Evolutionary conservation across 2,888 invertebrate species (phyloP).

Genomic region (Leucophenga maculata): DNA sequence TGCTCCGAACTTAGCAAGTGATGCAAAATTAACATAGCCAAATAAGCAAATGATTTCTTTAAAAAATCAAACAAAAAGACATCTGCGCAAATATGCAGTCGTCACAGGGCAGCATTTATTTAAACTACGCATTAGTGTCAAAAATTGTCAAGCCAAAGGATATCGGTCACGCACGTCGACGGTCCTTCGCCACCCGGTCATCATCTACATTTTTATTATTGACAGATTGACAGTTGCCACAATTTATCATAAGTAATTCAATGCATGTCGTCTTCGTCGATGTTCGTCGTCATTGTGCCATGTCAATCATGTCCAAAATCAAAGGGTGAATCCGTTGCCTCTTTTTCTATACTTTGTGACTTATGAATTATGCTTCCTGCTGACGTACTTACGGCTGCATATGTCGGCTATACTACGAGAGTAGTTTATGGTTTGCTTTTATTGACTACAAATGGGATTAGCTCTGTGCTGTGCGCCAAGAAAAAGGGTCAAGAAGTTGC

Average conservation of each 20-base stretch:
- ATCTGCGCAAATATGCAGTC: conserved; percentile 12
- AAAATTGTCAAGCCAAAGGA: conserved; percentile 11
- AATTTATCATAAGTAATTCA: conserved; percentile 69
- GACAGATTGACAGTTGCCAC: conserved; percentile 66
- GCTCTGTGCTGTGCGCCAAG: neutral
- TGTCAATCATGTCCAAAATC: conserved; percentile 22
- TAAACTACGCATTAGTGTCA: conserved; percentile 25
- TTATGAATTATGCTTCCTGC: conserved; percentile 62
- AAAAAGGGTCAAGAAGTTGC: conserved; percentile 15
- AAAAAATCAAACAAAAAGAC: neutral
- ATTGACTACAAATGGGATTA: conserved; percentile 57
- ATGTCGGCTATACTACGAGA: neutral
- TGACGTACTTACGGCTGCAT: neutral
- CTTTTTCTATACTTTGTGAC: conserved; percentile 58
- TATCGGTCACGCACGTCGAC: conserved; percentile 18
- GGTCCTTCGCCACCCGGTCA: neutral
- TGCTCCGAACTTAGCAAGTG: neutral
- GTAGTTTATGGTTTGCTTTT: conserved; percentile 44
- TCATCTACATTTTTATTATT: neutral
- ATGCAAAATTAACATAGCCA: neutral
- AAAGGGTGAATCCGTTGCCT: conserved; percentile 4
- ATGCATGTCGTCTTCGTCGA: conserved; percentile 54
- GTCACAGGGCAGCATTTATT: conserved; percentile 12
- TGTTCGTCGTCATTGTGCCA: conserved; percentile 16
- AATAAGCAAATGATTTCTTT: too few relatives aligned